Evolutionary conservation across 2,797 vertebrate species (phyloP).

Genomic region (Scolopax bukidnonensis): DNA sequence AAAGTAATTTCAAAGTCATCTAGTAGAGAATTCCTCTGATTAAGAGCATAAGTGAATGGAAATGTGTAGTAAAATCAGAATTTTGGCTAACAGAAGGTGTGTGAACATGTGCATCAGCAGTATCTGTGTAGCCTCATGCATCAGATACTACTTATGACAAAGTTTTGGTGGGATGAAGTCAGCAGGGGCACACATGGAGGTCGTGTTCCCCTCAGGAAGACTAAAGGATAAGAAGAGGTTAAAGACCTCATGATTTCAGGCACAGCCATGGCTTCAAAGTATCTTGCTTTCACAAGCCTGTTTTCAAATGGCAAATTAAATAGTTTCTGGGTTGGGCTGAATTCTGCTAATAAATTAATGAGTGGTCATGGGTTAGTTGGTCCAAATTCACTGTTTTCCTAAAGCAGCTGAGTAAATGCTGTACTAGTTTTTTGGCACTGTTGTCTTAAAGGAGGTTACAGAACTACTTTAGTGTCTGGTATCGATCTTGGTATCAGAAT

Average conservation of each 20-base stretch:
- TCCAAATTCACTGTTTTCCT: background rate
- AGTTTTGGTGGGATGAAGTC: background rate
- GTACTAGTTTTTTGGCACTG: background rate
- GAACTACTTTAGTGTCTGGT: background rate
- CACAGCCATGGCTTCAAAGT: background rate
- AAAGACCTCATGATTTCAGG: background rate
- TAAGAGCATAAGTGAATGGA: background rate
- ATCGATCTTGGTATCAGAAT: background rate
- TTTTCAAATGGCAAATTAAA: background rate
- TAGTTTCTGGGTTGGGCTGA: background rate
- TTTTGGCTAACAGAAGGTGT: background rate
- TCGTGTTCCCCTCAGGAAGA: background rate
- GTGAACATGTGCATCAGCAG: background rate
- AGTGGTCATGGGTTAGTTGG: background rate
- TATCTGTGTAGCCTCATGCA: background rate
- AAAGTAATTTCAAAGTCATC: background rate
- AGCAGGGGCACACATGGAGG: fast-evolving
- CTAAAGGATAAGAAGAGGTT: background rate
- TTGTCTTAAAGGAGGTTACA: background rate
- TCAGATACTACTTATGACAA: background rate
- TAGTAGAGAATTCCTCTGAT: background rate
- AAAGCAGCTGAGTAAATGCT: background rate
- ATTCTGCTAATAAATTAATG: background rate
- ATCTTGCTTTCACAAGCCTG: background rate
- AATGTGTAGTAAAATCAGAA: background rate